Evolutionary conservation across 1,140 invertebrate species (phyloP), one percentile per base, ranked within the genome.

Genomic region (Drosophila santomea): DNA sequence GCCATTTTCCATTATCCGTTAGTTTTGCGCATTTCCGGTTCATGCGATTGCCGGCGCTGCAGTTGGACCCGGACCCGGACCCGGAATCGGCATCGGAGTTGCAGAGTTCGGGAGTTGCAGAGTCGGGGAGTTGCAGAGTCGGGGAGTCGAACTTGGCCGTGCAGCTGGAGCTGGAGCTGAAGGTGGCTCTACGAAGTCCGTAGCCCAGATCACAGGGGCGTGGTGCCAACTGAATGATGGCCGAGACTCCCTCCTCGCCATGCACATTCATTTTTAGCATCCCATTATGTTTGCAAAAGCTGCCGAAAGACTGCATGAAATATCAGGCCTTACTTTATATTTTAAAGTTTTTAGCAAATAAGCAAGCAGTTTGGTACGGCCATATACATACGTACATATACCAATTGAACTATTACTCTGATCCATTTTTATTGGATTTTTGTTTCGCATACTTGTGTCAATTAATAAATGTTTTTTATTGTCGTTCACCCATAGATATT

Each of bases 21-120:
- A 89, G 84, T 89, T 86, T 88, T 80, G 84, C 80, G 84, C 84
- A 88, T 89, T 80, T 88, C 84, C 84, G 84, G 84, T 74, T 64
- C 44, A 59, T 71, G 81, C 82, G 74, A 81, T 81, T 85, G 68
- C 78, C 47, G 48, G 56, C 78, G 50, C 44, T 36, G 66, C 61
- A 68, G 66, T 61, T 28, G 56, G 39, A 61, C 55, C 61, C 41
- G 11, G 14, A 28, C 2, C 4, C 39, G 20, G n/a, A 15, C 7
- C 25, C n/a, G 7, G 25, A 25, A 25, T 25, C 41, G 6, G 14
- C 17, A 4, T 8, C 38, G 20, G n/a, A 15, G 7, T 39, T 20
- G 20, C n/a, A 4, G 8, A 11, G 12, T 45, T 7, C 14, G 43
- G 32, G 23, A 14, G 25, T 6, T 32, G 28, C 15, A 25, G 23